phyloP scores from a whole-genome alignment of 1,140 invertebrate species.

The Hypothenemus hampei region DNA sequence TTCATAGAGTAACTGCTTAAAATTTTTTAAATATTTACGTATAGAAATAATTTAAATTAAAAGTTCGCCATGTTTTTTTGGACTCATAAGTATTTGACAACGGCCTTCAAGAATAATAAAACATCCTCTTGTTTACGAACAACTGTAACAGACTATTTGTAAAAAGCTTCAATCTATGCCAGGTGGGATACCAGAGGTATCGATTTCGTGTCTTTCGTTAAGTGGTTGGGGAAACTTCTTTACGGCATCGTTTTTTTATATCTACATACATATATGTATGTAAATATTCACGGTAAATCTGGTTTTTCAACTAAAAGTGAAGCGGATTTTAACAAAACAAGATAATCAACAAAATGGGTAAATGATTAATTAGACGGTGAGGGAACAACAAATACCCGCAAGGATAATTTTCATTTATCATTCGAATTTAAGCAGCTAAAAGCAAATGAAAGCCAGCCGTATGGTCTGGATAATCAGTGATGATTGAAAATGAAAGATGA shows the following conservation, averaged over 20 bases:
- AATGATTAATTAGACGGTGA: constrained; percentile 4
- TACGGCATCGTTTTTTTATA: neutral
- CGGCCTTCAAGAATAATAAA: too few species aligned
- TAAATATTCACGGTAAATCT: too few species aligned
- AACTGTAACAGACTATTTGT: too few species aligned
- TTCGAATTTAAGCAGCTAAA: neutral
- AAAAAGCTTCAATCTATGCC: neutral
- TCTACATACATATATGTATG: too few species aligned
- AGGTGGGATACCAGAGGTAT: neutral
- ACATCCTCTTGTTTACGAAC: too few species aligned
- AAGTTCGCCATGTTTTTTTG: too few species aligned
- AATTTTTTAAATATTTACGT: too few species aligned
- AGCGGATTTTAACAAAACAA: constrained; percentile 1
- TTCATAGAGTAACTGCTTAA: too few species aligned
- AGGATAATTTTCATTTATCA: constrained; percentile 3
- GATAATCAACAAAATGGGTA: neutral
- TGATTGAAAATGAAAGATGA: too few species aligned
- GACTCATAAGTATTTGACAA: too few species aligned
- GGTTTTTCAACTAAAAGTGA: too few species aligned
- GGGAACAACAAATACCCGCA: neutral
- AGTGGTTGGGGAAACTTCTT: neutral
- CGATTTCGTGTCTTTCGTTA: neutral
- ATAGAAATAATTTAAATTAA: too few species aligned
- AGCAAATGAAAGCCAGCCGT: constrained; percentile 1
- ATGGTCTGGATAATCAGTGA: constrained; percentile 2